Conservation (phyloP, 2,797 vertebrate species). For the Salmo trutta region DNA sequence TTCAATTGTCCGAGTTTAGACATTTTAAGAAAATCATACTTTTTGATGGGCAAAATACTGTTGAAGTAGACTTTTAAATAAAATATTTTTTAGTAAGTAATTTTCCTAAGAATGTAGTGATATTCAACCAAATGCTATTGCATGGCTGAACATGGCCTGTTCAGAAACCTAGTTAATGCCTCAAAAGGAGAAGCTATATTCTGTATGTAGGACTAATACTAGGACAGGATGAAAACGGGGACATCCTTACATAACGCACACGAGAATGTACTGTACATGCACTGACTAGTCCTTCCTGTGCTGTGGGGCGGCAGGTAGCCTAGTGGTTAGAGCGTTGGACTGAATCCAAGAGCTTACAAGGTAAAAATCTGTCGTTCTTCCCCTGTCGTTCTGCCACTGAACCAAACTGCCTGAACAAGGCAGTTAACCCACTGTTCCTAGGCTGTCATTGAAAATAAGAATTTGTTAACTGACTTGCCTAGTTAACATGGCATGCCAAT, state of each 20-base stretch:
- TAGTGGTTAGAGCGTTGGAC: no score
- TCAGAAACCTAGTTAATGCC: background rate
- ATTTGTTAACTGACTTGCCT: no score
- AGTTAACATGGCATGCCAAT: conserved; percentile 44
- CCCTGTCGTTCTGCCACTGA: no score
- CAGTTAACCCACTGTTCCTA: no score
- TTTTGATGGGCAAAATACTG: background rate
- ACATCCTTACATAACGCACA: conserved; percentile 59
- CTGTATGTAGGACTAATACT: background rate
- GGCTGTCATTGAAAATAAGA: no score
- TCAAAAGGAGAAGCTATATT: background rate
- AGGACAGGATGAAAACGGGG: conserved; percentile 34
- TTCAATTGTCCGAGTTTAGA: background rate
- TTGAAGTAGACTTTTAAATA: no score
- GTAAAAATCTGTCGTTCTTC: no score
- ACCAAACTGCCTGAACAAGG: no score
- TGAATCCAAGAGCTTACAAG: no score
- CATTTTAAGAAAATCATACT: background rate
- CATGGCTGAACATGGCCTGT: background rate
- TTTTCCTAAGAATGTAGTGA: background rate
- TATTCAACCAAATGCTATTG: background rate
- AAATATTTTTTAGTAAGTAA: no score
- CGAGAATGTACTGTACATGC: conserved; percentile 36
- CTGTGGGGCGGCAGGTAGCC: background rate
- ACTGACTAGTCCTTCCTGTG: conserved; percentile 31